Conservation (phyloP, 2,113 vertebrate genomes). For the Orthonyx spaldingii region DNA sequence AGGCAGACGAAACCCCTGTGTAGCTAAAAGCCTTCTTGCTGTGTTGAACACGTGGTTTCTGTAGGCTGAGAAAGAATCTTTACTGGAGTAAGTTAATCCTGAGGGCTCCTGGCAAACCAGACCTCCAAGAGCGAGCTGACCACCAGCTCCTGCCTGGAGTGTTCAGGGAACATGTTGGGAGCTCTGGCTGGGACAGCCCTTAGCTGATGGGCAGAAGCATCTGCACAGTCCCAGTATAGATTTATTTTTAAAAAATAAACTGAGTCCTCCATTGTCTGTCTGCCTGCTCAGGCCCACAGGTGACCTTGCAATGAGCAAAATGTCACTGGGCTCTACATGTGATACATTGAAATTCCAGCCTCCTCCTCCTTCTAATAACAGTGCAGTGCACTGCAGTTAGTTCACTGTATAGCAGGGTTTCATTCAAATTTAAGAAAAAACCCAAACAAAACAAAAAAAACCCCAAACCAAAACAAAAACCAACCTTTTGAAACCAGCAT, state of each 20-base stretch:
- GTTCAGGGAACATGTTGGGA: rapidly evolving
- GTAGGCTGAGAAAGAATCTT: neutral
- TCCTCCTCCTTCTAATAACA: neutral
- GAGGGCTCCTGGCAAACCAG: neutral
- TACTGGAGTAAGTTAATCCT: neutral
- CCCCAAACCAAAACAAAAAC: neutral
- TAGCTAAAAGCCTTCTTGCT: neutral
- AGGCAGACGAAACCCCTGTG: neutral
- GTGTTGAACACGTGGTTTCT: rapidly evolving
- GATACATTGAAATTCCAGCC: neutral
- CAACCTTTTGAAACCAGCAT: rapidly evolving
- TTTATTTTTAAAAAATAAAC: neutral
- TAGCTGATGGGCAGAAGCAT: neutral
- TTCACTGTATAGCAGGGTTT: neutral
- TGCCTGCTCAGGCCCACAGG: neutral
- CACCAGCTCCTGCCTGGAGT: neutral
- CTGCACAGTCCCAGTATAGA: neutral
- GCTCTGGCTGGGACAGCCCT: neutral
- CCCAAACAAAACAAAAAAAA: too few species aligned
- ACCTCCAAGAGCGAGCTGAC: neutral
- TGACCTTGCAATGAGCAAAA: neutral
- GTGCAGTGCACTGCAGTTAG: neutral
- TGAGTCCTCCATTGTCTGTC: neutral
- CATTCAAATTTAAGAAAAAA: neutral
- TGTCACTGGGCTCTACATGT: neutral